Base-by-base conservation (phyloP, 1,140 invertebrate species). In the Drosophila willistoni region DNA sequence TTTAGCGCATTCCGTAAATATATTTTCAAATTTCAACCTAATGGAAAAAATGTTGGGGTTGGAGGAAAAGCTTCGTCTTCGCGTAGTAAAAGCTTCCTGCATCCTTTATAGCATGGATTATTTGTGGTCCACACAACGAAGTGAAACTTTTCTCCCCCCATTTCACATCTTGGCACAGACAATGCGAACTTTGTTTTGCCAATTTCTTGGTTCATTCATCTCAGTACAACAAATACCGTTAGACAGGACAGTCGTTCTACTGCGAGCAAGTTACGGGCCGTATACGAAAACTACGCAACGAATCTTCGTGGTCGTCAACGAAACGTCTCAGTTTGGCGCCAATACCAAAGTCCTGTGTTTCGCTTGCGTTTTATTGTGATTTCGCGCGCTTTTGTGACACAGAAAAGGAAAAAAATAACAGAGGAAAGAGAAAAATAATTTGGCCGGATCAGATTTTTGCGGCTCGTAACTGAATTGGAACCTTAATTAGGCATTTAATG, bases 321-420 rank as follows among this genome's bases (percentile, higher is more conserved):
- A 77, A 69, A 72, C 67, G 65, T 67, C 66, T 63, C 67, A 61
- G 76, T 87, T 86, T 86, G 82, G 82, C 82, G 83, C 83, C 83
- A 87, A 63, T 64, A 62, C 54, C 62, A 72, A 64, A 39, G 65
- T 68, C 54, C 42, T 68, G 56, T 81, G 57, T 42, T 55, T 29
- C 64, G 61, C 33, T 44, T 57, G 54, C 74, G 79, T 67, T 71
- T 51, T 82, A 68, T 29, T 86, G 82, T 68, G 57, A 83, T 77
- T 86, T 86, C 82, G 82, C 82, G 82, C 82, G 82, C 82, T 86
- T 86, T 86, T 86, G 79, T 86, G 79, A 79, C 68, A 79, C 64
- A 76, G 74, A 34, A 70, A 61, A 55, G 19, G 19, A 68, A 76
- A 78, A 34, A 73, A 61, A 55, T 29, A 56, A 39, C 29, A 54